Conservation (phyloP, 2,113 vertebrate species). For the Peromyscus leucopus region DNA sequence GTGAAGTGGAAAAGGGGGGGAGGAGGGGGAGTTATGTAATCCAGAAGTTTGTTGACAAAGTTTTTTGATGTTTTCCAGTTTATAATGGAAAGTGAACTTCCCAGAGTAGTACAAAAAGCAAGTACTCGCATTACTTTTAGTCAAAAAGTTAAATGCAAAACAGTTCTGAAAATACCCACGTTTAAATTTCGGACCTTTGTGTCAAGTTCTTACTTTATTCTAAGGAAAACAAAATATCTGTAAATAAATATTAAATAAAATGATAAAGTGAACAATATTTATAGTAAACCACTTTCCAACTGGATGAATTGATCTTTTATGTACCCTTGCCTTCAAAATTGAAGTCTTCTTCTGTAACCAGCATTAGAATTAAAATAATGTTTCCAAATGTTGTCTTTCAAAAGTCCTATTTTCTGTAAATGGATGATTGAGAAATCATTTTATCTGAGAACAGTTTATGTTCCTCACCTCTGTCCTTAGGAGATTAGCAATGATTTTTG, state of each 20-base stretch:
- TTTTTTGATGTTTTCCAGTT: conserved; percentile 71
- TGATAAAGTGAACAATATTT: conserved; percentile 5
- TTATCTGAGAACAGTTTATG: background rate
- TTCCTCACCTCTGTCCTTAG: accelerated
- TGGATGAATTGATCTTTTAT: background rate
- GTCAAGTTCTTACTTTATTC: conserved; percentile 19
- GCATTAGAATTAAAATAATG: background rate
- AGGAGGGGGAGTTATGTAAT: conserved; percentile 22
- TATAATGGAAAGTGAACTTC: conserved; percentile 75
- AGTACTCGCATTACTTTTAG: conserved; percentile 60
- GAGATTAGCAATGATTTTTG: background rate
- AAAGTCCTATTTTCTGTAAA: background rate
- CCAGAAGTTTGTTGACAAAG: conserved; percentile 75
- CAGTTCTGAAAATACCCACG: conserved; percentile 34
- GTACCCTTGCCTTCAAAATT: background rate
- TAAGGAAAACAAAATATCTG: background rate
- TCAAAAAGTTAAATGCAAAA: conserved; percentile 69
- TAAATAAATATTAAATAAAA: conserved; percentile 17
- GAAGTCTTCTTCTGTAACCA: background rate
- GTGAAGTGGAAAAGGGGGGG: conserved; percentile 22
- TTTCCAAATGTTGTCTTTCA: background rate
- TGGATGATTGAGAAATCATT: background rate
- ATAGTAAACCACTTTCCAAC: background rate
- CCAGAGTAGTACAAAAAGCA: conserved; percentile 54
- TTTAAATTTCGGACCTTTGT: conserved; percentile 43